Percentiles rank a stretch among this genome's conserved stretches.
Evolutionary conservation across 2,113 vertebrate species (phyloP).

Genomic region (Petroica traversi): DNA sequence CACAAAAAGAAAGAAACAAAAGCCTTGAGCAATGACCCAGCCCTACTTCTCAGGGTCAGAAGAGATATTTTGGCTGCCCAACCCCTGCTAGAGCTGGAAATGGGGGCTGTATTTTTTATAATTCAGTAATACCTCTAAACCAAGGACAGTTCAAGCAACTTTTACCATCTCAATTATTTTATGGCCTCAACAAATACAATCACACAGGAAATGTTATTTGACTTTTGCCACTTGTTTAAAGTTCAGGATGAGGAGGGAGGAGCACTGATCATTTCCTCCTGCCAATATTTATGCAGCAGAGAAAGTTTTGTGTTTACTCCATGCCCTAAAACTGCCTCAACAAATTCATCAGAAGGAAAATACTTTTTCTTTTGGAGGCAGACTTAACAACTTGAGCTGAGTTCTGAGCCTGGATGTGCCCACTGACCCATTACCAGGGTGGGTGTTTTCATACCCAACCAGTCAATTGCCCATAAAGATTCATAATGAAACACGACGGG

Average conservation of each 20-base stretch:
- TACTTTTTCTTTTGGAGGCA: not conserved
- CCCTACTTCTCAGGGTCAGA: not conserved
- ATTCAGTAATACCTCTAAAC: not conserved
- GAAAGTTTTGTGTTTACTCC: not conserved
- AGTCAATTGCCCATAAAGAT: constrained; percentile 64
- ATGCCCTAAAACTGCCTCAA: not conserved
- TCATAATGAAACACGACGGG: constrained; percentile 48
- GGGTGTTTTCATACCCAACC: constrained; percentile 64
- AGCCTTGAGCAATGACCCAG: not conserved
- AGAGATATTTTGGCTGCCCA: not conserved
- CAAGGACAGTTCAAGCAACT: not conserved
- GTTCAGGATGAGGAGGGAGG: not conserved
- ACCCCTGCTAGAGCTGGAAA: not conserved
- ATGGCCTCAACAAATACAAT: not conserved
- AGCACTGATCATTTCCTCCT: not conserved
- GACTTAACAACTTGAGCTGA: not conserved
- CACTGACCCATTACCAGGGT: constrained; percentile 39
- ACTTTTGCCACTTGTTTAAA: not conserved
- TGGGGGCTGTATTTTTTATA: fast-evolving
- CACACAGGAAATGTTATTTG: not conserved
- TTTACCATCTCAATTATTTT: not conserved
- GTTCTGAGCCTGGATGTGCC: constrained; percentile 24
- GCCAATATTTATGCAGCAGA: not conserved
- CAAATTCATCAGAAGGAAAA: not conserved
- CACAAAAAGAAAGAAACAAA: not conserved